Evolutionary conservation across 2,113 vertebrate genomes (phyloP), one percentile per base, ranked within the genome.

Genomic region (Prionailurus bengalensis): DNA sequence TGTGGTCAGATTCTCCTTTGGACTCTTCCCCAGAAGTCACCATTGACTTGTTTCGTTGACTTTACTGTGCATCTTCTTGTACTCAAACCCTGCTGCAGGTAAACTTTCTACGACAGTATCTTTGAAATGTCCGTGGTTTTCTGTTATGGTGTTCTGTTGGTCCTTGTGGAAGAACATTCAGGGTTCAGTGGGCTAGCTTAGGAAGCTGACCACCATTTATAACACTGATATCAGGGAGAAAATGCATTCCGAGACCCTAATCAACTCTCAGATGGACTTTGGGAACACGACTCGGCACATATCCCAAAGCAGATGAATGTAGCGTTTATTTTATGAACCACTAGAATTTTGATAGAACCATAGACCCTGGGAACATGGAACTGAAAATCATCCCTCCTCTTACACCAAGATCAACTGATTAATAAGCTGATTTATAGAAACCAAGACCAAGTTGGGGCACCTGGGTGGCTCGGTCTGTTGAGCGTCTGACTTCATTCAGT

Each of bases 311-410:
- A 13, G 53, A 71, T 78, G 70, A 17, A 89, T 68, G 42, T 1
- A 63, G 27, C 58, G 19, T 78, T 93, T 92, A 53, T 93, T 78
- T 84, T 71, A 13, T 12, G 45, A 96, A 23, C 66, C 14, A 84
- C 36, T 89, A n/a, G 45, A 76, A 55, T 91, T 71, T 96, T 89
- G 78, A 48, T 55, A 15, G 48, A 92, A 94, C 70, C 19, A 5
- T 21, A 71, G 45, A 91, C 5, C 84, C 66, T 91, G 80, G 89
- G 63, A 82, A 63, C 23, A 27, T 79, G 7, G 71, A 92, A 19
- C 45, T 27, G 8, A 94, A 80, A 86, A 91, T 11, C 25, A 17
- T 89, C 42, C 58, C 36, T n/a, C n/a, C 0, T 58, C 8, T 11
- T 5, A 15, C 14, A 36, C 48, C 7, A 71, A 95, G 66, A 42